A percentile compares a stretch with the other conserved stretches of the same genome.
phyloP scores from a whole-genome alignment of 2,797 vertebrate species.

The Acridotheres tristis region DNA sequence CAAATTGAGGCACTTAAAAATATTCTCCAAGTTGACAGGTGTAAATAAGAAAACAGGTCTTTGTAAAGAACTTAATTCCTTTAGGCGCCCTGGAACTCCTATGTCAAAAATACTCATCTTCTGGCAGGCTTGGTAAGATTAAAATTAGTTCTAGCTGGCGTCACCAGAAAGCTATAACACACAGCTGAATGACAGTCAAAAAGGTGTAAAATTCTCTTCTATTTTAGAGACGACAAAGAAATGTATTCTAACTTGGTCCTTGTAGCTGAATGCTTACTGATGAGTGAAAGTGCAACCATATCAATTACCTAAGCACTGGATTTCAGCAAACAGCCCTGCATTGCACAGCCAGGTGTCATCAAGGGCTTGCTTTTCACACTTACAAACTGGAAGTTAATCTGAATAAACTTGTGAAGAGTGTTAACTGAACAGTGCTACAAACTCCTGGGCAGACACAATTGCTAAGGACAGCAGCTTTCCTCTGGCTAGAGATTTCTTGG shows the following conservation, averaged over 20 bases:
- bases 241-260: background rate
- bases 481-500: background rate
- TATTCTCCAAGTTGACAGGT: background rate
- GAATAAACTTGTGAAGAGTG: background rate
- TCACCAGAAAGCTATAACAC: slow-evolving; percentile 40
- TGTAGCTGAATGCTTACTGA: slow-evolving; percentile 31
- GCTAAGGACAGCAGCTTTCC: background rate
- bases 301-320: background rate
- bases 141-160: slow-evolving; percentile 58
- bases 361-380: background rate
- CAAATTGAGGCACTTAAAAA: background rate
- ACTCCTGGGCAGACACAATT: background rate
- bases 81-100: background rate
- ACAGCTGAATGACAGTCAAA: slow-evolving; percentile 42
- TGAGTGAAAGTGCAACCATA: background rate
- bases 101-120: slow-evolving; percentile 31
- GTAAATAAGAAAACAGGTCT: background rate
- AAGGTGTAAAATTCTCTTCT: slow-evolving; percentile 55
- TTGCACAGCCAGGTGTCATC: background rate
- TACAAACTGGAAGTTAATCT: background rate
- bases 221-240: slow-evolving; percentile 29
- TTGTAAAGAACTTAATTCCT: slow-evolving; percentile 22
- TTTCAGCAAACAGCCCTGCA: background rate
- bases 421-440: background rate
- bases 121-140: slow-evolving; percentile 15